Base-by-base conservation (phyloP, 2,797 vertebrate species). In the Anguilla megastoma region DNA sequence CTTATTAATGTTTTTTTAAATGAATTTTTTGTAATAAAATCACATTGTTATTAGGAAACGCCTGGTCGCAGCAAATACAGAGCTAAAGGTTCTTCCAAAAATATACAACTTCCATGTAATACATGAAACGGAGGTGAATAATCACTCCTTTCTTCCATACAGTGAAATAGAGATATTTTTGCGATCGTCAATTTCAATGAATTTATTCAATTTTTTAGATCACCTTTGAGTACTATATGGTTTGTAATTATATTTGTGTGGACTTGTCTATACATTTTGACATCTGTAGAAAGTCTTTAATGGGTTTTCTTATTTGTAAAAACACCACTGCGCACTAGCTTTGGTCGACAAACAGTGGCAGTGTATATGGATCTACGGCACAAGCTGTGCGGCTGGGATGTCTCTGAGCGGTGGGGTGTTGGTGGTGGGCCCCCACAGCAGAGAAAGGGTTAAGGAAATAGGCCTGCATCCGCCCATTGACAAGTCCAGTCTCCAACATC, bases 401-500 rank as follows among this genome's bases (percentile, higher is more conserved):
- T 41, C 30, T 30, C 9, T 30, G 69, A 74, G 10, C 30, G 14
- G 69, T 74, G n/a, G 30, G 60, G 60, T 36, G 30, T 30, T 79
- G 30, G 24, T 4, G 16, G 30, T 33, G 74, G 74, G 36, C 6
- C 74, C 74, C 10, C 12, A 21, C 33, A 52, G 76, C 58, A 14
- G 24, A 24, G 76, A 82, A 36, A 83, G 41, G 3, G 80, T 84
- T 84, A 69, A 87, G 48, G 16, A 52, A n/a, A 30, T 45, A 33
- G 60, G 58, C n/a, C 80, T 71, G 56, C 45, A 80, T 33, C 56
- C 60, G 30, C 56, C 79, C 60, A 82, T 21, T 41, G 36, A 36
- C 33, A 16, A 80, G 54, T 41, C 56, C 60, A 54, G 45, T 84
- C 82, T 86, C 84, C 90, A 93, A 94, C 95, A 96, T 95, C 95